phyloP scores from a whole-genome alignment of 2,888 invertebrate species.

The Eremobia ochroleuca region DNA sequence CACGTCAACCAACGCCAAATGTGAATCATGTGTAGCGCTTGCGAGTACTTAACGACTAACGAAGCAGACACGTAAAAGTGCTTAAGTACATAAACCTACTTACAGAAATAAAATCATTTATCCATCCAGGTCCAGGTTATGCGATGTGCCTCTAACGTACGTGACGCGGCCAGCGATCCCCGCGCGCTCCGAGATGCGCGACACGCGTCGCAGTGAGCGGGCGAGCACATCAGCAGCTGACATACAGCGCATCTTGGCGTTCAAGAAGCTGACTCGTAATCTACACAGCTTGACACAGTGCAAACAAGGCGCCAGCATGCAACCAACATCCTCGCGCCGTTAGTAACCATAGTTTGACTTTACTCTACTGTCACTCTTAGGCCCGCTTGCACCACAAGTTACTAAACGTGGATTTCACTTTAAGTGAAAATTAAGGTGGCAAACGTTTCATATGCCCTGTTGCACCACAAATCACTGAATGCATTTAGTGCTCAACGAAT shows the following conservation, averaged over 20 bases:
- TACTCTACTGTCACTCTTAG: neutral
- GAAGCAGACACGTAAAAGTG: neutral
- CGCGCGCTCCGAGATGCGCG: conserved; percentile 34
- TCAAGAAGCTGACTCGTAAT: conserved; percentile 72
- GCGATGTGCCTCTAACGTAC: conserved; percentile 41
- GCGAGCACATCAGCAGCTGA: conserved; percentile 55
- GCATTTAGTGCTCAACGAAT: too few species aligned
- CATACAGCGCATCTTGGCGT: conserved; percentile 73
- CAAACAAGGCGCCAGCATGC: conserved; percentile 31
- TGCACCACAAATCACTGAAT: too few species aligned
- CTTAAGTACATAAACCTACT: neutral
- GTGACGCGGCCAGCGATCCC: conserved; percentile 42
- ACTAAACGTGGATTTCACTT: neutral
- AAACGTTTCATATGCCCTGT: too few species aligned
- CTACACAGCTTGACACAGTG: conserved; percentile 55
- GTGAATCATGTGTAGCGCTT: neutral
- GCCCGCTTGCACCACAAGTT: neutral
- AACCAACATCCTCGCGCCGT: conserved; percentile 59
- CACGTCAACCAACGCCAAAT: neutral
- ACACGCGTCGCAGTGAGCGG: conserved; percentile 54
- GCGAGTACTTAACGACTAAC: neutral
- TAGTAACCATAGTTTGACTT: conserved; percentile 29
- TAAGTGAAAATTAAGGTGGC: too few species aligned
- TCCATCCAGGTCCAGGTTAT: conserved; percentile 40
- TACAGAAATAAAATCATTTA: neutral